A percentile compares a stretch with the other conserved stretches of the same genome.
phyloP scores from a whole-genome alignment of 2,888 invertebrate genomes.

The Phengaris arion region DNA sequence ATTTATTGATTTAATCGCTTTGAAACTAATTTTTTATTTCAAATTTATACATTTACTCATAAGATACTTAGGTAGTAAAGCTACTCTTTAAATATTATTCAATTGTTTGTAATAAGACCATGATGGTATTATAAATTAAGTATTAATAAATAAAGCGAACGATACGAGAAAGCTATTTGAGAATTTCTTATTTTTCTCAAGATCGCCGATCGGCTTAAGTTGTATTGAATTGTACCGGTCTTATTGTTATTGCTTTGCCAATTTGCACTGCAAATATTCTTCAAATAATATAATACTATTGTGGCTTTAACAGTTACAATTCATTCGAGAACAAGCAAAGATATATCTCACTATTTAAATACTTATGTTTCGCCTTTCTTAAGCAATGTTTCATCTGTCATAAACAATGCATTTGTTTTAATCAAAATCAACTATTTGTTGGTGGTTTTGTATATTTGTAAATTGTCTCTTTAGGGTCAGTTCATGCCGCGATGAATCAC shows the following conservation, averaged over 20 bases:
- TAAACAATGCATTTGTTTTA: not conserved
- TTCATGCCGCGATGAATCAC: too few species aligned
- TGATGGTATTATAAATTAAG: not conserved
- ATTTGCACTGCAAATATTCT: constrained; percentile 11
- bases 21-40: too few species aligned
- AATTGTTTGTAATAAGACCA: not conserved
- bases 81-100: too few species aligned
- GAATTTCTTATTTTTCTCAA: constrained; percentile 54
- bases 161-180: constrained; percentile 18
- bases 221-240: constrained; percentile 36
- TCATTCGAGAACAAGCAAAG: not conserved
- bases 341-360: not conserved
- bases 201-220: constrained; percentile 38
- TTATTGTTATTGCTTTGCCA: constrained; percentile 27
- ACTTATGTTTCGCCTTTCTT: not conserved
- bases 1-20: too few species aligned
- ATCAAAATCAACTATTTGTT: not conserved
- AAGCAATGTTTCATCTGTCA: not conserved
- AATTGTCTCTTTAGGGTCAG: too few species aligned
- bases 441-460: too few species aligned
- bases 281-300: constrained; percentile 14
- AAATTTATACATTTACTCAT: too few species aligned
- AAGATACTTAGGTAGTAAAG: too few species aligned
- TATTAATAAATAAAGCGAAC: constrained; percentile 7
- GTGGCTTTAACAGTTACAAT: not conserved